phyloP scores from a whole-genome alignment of 2,888 invertebrate genomes.

The Dioctria rufipes region DNA sequence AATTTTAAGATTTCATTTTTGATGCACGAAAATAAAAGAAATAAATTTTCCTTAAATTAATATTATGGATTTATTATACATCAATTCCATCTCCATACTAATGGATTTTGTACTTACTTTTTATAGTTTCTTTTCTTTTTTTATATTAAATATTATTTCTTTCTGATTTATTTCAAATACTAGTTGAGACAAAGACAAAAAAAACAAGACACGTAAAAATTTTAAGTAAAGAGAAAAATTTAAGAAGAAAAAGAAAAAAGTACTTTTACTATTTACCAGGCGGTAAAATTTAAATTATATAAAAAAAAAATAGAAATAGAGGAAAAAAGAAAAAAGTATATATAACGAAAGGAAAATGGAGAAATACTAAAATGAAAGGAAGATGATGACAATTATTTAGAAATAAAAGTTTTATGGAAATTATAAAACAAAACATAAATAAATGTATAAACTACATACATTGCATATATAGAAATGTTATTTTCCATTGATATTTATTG shows the following conservation, averaged over 20 bases:
- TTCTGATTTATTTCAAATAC: not conserved
- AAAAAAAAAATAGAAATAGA: too few species aligned
- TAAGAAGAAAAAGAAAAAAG: too few species aligned
- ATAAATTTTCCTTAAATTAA: too few species aligned
- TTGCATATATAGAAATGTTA: slow-evolving; percentile 17
- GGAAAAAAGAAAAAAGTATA: not conserved
- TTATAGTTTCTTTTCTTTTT: too few species aligned
- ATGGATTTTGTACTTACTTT: too few species aligned
- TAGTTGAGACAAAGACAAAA: not conserved
- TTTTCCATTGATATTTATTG: slow-evolving; percentile 53
- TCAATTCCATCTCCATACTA: too few species aligned
- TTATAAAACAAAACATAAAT: slow-evolving; percentile 9
- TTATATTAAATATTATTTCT: too few species aligned
- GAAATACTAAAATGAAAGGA: not conserved
- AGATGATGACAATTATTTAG: slow-evolving; percentile 3
- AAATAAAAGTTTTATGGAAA: slow-evolving; percentile 3
- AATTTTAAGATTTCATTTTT: not conserved
- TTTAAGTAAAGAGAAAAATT: too few species aligned
- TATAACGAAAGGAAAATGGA: not conserved
- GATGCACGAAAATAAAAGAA: not conserved
- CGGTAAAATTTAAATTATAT: not conserved
- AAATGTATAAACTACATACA: slow-evolving; percentile 28
- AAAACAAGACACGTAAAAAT: too few species aligned
- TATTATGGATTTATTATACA: too few species aligned
- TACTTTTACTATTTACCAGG: too few species aligned